Base-by-base conservation (phyloP, 1,140 invertebrate species). In the Caenorhabditis briggsae region DNA sequence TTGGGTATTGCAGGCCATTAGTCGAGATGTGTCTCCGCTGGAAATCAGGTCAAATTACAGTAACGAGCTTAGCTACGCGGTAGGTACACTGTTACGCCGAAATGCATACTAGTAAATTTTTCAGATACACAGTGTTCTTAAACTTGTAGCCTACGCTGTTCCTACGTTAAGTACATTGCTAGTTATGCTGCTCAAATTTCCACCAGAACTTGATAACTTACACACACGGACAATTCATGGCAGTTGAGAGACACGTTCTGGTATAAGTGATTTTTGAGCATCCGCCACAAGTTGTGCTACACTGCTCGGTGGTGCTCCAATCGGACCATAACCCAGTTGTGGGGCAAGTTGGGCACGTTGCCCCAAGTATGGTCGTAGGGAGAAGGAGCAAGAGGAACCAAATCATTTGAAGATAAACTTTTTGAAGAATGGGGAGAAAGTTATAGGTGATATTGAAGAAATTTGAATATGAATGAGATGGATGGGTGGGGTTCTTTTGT, bases 191-290 rank as follows among this genome's bases (percentile, higher is more conserved):
- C n/a, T n/a, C n/a, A n/a, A 6, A 25, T 61, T 9, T 7, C 2
- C 2, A 0, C 59, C 9, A n/a, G 20, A 61, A 23, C 56, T n/a
- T 58, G 14, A 11, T 1, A 23, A 70, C 64, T 46, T n/a, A 70
- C 64, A 70, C 41, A n/a, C 64, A 70, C 8, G 64, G 64, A 46
- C 64, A 70, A 18, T 46, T 8, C 64, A 70, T 70, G 46, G 20
- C n/a, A 46, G 33, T 18, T 16, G 64, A 70, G 11, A 70, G 18
- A 46, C 64, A 70, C 16, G 64, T 70, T 46, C 64, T 43, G 5
- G 64, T 18, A 46, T 70, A 70, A 12, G 33, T 43, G 16, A 16
- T 43, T 5, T 70, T 43, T 18, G 64, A 43, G 41, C 64, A 70
- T 70, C 33, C 64, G 5, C 64, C 64, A 70, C 64, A 70, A 0